These are phyloP conservation scores for Pseudopleuronectes americanus DNA, from an alignment of 2,797 vertebrate genomes.

Conservation along the genomic window DNA sequence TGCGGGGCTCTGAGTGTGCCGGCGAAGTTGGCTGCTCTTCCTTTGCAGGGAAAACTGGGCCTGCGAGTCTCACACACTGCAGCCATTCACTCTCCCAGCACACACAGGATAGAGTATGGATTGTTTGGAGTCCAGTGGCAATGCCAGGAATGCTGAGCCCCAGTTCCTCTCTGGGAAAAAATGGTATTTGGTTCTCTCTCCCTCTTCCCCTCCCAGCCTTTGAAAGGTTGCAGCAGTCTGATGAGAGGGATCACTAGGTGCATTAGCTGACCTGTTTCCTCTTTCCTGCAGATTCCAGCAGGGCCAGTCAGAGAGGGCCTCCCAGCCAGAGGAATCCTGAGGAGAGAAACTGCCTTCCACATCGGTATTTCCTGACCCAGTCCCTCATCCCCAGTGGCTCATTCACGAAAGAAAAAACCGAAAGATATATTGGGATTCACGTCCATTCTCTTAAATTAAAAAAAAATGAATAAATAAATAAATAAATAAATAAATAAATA, in stretches of 20 bases:
- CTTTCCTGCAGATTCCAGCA: slow-evolving; percentile 67
- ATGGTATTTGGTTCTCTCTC: slow-evolving; percentile 49
- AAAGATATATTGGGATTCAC: slow-evolving; percentile 42
- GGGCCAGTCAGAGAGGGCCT: slow-evolving; percentile 59
- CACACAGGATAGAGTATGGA: slow-evolving; percentile 79
- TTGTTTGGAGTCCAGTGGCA: slow-evolving; percentile 75
- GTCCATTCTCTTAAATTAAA: too few species aligned
- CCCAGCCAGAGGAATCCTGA: slow-evolving; percentile 72
- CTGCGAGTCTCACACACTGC: slow-evolving; percentile 72
- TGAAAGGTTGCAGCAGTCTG: slow-evolving; percentile 59
- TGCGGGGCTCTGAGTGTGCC: slow-evolving; percentile 49
- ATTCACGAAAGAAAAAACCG: slow-evolving; percentile 56
- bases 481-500: too few species aligned
- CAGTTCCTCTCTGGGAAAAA: slow-evolving; percentile 76
- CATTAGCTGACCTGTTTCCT: slow-evolving; percentile 70
- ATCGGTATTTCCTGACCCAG: slow-evolving; percentile 77
- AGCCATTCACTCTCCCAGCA: slow-evolving; percentile 70
- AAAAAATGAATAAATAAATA: too few species aligned
- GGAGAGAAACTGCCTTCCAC: slow-evolving; percentile 64
- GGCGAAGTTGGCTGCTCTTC: slow-evolving; percentile 63
- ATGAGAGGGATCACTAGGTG: slow-evolving; percentile 68
- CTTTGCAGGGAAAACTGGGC: slow-evolving; percentile 58
- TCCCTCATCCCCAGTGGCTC: slow-evolving; percentile 69
- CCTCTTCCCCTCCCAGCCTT: slow-evolving; percentile 35
- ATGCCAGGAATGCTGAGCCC: slow-evolving; percentile 79